These are phyloP conservation scores for Odontocerum albicorne DNA, from an alignment of 2,888 invertebrate species.

Conservation along the genomic window DNA sequence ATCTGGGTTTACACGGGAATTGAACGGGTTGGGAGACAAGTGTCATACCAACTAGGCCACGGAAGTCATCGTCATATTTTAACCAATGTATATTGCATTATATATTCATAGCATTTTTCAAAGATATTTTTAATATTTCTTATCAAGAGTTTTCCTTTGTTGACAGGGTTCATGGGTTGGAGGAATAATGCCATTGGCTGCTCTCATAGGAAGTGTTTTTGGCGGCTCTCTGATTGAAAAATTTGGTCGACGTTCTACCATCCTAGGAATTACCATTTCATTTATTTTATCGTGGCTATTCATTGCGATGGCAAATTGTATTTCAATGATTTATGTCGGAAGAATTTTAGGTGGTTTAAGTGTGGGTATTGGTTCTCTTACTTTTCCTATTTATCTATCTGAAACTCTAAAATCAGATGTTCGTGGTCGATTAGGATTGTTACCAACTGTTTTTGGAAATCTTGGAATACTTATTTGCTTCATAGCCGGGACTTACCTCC, in stretches of 20 bases:
- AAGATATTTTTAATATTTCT: no score
- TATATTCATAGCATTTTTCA: no score
- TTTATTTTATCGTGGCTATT: conserved; percentile 82
- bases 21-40: no score
- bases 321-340: conserved; percentile 77
- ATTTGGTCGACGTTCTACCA: conserved; percentile 78
- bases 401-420: conserved; percentile 93
- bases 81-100: no score
- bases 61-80: no score
- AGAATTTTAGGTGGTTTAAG: conserved; percentile 84
- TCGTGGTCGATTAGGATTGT: conserved; percentile 83
- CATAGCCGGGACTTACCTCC: conserved; percentile 72
- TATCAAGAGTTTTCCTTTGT: conserved; percentile 14
- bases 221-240: conserved; percentile 87
- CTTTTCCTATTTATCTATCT: conserved; percentile 89
- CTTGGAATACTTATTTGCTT: conserved; percentile 80
- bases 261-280: conserved; percentile 74
- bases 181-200: conserved; percentile 85
- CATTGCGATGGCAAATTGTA: conserved; percentile 72
- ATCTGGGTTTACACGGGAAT: no score
- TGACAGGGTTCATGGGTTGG: conserved; percentile 83
- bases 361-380: conserved; percentile 83
- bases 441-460: conserved; percentile 88
- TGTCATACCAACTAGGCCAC: no score
- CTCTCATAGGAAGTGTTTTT: conserved; percentile 76